phyloP scores from a whole-genome alignment of 2,888 invertebrate genomes.

The Tipula vernalis region DNA sequence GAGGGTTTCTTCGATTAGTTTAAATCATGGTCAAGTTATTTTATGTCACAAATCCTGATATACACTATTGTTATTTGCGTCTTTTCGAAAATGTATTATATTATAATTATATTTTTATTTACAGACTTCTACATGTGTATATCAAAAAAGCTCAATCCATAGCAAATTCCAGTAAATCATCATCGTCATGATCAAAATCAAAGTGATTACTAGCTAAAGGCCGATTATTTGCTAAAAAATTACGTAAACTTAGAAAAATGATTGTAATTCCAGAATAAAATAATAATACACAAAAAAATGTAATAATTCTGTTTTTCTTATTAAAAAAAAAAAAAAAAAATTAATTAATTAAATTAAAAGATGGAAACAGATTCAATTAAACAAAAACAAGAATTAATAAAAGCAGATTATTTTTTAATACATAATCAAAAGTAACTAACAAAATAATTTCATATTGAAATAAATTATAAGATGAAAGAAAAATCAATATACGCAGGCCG shows the following conservation, averaged over 20 bases:
- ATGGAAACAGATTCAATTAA: background rate
- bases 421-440: background rate
- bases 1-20: too few species aligned
- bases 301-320: background rate
- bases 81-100: too few species aligned
- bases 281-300: background rate
- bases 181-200: slow-evolving; percentile 23
- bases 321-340: background rate
- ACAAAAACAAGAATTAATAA: background rate
- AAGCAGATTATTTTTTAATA: background rate
- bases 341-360: background rate
- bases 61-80: background rate
- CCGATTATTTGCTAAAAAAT: slow-evolving; percentile 23
- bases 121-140: slow-evolving; percentile 23
- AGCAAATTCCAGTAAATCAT: slow-evolving; percentile 16
- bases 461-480: background rate
- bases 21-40: too few species aligned
- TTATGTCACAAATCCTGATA: background rate
- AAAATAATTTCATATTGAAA: background rate
- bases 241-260: slow-evolving; percentile 21
- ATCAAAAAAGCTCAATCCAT: slow-evolving; percentile 22
- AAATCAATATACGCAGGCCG: background rate
- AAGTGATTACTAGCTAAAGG: slow-evolving; percentile 25
- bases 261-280: slow-evolving; percentile 23
- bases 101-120: slow-evolving; percentile 8